Evolutionary conservation across 2,888 invertebrate species (phyloP), one percentile per base, ranked within the genome.

Genomic region (Cataglyphis altisquamis): DNA sequence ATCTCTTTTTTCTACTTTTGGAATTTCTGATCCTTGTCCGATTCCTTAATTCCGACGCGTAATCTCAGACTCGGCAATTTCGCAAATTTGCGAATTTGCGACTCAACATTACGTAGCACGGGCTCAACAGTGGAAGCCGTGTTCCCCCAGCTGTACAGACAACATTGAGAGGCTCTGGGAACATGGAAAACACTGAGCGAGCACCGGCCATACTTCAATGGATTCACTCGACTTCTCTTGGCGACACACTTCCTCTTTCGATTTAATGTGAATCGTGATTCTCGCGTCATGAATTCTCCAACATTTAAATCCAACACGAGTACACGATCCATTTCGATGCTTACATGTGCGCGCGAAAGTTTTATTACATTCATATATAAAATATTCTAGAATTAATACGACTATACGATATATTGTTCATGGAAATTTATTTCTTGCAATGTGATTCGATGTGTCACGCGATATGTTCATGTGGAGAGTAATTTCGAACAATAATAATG

Each of bases 111-210:
- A 78, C 32, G 12, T 48, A 55, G 74, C 84, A 84, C 92, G 91
- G 93, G 87, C 94, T 94, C 93, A 93, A 93, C 94, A 94, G 94
- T 94, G 94, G 92, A 94, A 92, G 91, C 92, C 93, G 92, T 94
- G 94, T 92, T 92, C 93, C 94, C 94, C 92, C 91, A 92, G 94
- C 94, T 94, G 94, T 94, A 84, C 80, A 86, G 81, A 78, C 10
- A 68, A 74, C 66, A 77, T 85, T 83, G 32, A 91, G 87, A 91
- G 93, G 94, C 94, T 94, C 91, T 94, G 94, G 94, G 94, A 93
- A 92, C 94, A 94, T 90, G 94, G 94, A 92, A 92, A 90, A 94
- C 94, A 94, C 94, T 94, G 94, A 94, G 93, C 92, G 94, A 94
- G 94, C 91, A 91, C 88, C 92, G 90, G 88, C 88, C 82, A 86